These are phyloP conservation scores for Aurelia aurita DNA, from an alignment of 30 jellyfish, hydroid and myxozoan species.

Conservation along the genomic window DNA sequence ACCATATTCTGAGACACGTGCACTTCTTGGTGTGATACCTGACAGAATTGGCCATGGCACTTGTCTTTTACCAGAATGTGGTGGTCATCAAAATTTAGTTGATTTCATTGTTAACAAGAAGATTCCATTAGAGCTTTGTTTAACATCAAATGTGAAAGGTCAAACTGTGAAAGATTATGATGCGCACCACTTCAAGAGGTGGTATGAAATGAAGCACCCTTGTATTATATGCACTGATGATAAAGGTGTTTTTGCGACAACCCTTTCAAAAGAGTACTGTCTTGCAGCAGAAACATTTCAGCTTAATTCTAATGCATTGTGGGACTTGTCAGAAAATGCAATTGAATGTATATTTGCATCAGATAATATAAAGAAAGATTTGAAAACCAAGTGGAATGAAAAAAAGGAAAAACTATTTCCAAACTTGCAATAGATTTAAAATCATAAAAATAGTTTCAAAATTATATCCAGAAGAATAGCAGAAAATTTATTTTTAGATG, in stretches of 20 bases:
- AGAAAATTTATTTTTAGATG: too few relatives aligned
- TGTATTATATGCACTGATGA: slow-evolving; percentile 82
- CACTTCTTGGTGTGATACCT: slow-evolving; percentile 50
- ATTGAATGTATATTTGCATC: slow-evolving; percentile 54
- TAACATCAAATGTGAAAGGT: slow-evolving; percentile 72
- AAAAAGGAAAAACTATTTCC: not conserved
- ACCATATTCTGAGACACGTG: slow-evolving; percentile 29
- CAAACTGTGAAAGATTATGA: slow-evolving; percentile 60
- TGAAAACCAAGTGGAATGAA: slow-evolving; percentile 43
- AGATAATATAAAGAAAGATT: slow-evolving; percentile 33
- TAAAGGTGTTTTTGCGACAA: slow-evolving; percentile 70
- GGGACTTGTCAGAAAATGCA: slow-evolving; percentile 43
- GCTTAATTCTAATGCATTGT: slow-evolving; percentile 17
- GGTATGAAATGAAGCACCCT: slow-evolving; percentile 60
- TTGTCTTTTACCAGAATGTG: slow-evolving; percentile 66
- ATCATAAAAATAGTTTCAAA: not conserved
- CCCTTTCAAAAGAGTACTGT: slow-evolving; percentile 63
- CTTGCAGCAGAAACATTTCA: slow-evolving; percentile 47
- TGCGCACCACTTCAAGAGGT: slow-evolving; percentile 54
- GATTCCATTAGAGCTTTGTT: slow-evolving; percentile 76
- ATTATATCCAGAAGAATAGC: not conserved
- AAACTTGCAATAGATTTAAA: not conserved
- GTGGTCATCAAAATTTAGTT: slow-evolving; percentile 66
- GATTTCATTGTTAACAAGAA: slow-evolving; percentile 13
- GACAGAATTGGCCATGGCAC: slow-evolving; percentile 91